phyloP scores from a whole-genome alignment of 2,113 vertebrate species.

The Centropus bengalensis region DNA sequence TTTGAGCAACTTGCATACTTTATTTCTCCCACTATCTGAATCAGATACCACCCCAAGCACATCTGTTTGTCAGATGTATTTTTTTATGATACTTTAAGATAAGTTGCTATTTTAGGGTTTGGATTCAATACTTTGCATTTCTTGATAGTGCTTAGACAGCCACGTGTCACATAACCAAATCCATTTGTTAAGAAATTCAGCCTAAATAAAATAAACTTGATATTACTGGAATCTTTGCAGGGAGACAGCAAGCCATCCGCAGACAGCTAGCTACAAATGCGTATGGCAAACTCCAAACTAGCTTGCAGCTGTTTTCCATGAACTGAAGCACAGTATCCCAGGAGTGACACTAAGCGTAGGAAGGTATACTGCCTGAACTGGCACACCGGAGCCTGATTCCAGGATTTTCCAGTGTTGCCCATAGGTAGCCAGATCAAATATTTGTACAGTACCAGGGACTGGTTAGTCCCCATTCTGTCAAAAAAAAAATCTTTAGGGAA shows the following conservation, averaged over 20 bases:
- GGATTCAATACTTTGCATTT: not conserved
- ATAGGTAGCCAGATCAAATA: not conserved
- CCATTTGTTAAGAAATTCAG: not conserved
- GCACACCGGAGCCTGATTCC: not conserved
- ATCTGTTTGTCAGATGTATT: not conserved
- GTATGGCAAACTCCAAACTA: not conserved
- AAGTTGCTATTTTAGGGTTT: not conserved
- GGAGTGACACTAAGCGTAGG: not conserved
- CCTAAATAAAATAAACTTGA: not conserved
- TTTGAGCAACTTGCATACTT: not conserved
- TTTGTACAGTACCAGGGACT: not conserved
- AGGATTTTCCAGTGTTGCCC: not conserved
- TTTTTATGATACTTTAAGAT: not conserved
- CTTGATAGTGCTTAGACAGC: not conserved
- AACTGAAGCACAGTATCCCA: not conserved
- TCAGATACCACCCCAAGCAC: not conserved
- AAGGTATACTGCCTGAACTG: not conserved
- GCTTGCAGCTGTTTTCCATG: not conserved
- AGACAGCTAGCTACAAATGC: not conserved
- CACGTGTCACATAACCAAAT: not conserved
- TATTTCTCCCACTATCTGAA: not conserved
- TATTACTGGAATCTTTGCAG: not conserved
- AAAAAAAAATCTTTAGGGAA: not conserved
- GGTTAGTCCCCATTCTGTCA: not conserved
- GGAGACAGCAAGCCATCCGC: not conserved